Conservation (phyloP, 2,113 vertebrate genomes). For the Crotophaga sulcirostris region DNA sequence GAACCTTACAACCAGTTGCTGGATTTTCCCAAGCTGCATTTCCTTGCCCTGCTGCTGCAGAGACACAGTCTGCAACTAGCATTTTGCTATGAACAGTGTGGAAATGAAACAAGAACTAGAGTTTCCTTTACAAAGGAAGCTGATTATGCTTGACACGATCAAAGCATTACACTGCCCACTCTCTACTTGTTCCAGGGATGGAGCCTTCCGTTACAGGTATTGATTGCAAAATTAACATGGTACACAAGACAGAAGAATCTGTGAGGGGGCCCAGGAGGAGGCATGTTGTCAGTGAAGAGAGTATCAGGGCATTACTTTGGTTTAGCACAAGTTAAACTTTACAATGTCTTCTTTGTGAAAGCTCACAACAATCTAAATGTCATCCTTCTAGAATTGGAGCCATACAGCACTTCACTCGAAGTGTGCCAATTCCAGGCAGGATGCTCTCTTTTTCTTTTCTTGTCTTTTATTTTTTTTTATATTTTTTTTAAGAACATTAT, state of each 20-base stretch:
- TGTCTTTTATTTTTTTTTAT: neutral
- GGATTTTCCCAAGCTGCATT: neutral
- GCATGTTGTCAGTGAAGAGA: neutral
- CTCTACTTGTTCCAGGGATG: neutral
- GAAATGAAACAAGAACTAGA: neutral
- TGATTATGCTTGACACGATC: neutral
- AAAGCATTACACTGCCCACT: neutral
- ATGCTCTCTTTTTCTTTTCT: neutral
- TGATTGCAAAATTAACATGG: neutral
- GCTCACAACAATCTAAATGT: neutral
- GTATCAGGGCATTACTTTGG: neutral
- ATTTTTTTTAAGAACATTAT: neutral
- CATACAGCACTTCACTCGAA: neutral
- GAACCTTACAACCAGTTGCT: neutral
- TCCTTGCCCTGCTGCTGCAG: neutral
- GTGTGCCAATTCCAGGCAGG: neutral
- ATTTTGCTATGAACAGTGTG: neutral
- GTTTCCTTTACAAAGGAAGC: neutral
- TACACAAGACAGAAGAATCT: neutral
- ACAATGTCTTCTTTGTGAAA: neutral
- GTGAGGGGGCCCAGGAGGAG: neutral
- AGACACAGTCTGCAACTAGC: neutral
- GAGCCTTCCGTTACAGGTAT: neutral
- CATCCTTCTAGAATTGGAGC: constrained; percentile 13
- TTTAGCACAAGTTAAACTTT: neutral